phyloP scores from a whole-genome alignment of 2,888 invertebrate species.

The Choreutis nemorana region DNA sequence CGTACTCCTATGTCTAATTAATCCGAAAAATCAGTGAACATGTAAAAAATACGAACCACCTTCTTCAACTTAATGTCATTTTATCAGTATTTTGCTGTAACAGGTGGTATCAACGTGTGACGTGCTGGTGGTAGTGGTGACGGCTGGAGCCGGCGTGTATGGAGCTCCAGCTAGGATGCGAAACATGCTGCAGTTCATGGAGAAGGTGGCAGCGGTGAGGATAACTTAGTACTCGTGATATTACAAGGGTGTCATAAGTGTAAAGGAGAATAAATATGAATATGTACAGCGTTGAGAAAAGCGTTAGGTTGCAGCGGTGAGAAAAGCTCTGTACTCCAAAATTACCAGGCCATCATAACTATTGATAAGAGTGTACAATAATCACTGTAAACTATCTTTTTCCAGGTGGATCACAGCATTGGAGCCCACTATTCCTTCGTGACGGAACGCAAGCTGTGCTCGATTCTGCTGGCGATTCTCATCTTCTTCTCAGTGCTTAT shows the following conservation, averaged over 20 bases:
- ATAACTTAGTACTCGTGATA: no score
- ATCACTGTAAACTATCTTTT: slow-evolving; percentile 2
- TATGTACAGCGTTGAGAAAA: no score
- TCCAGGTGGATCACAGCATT: slow-evolving; percentile 50
- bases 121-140: slow-evolving; percentile 58
- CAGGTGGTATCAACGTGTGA: slow-evolving; percentile 63
- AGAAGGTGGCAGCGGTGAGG: slow-evolving; percentile 52
- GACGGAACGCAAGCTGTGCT: slow-evolving; percentile 46
- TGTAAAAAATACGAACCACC: no score
- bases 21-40: no score
- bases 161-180: slow-evolving; percentile 61
- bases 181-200: slow-evolving; percentile 55
- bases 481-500: slow-evolving; percentile 47
- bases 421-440: slow-evolving; percentile 41
- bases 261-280: no score
- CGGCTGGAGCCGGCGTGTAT: slow-evolving; percentile 58
- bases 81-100: no score
- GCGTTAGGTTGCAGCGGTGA: no score
- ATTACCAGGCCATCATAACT: not conserved
- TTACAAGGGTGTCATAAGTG: no score
- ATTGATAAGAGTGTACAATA: not conserved
- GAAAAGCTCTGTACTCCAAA: no score
- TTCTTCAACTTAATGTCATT: no score
- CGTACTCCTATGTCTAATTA: no score
- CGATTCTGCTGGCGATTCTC: slow-evolving; percentile 40